phyloP scores from a whole-genome alignment of 2,888 invertebrate genomes.

The Thereva unica region DNA sequence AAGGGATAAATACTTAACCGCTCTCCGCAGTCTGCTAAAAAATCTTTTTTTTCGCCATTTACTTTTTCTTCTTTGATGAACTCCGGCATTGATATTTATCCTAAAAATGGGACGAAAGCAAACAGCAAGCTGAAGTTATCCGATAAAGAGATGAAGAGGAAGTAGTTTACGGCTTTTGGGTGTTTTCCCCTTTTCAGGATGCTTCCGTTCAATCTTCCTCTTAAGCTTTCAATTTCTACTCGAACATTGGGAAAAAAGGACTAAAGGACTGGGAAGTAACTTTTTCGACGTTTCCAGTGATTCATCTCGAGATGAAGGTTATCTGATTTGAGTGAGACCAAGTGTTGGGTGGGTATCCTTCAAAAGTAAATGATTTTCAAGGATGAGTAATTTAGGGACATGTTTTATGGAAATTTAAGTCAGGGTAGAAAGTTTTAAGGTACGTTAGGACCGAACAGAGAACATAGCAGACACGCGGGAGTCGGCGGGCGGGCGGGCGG shows the following conservation, averaged over 20 bases:
- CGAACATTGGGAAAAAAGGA: constrained; percentile 17
- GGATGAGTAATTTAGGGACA: constrained; percentile 4
- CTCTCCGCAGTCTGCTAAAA: constrained; percentile 15
- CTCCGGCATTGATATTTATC: constrained; percentile 18
- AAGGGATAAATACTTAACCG: constrained; percentile 21
- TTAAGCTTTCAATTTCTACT: constrained; percentile 12
- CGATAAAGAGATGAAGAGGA: constrained; percentile 35
- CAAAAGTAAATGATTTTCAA: constrained; percentile 1
- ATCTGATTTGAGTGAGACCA: constrained; percentile 23
- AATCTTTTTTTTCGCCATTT: constrained; percentile 23
- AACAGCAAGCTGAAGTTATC: constrained; percentile 27
- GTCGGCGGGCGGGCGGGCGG: background rate
- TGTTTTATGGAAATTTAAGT: constrained; percentile 16
- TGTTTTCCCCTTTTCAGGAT: constrained; percentile 4
- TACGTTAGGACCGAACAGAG: background rate
- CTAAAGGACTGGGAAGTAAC: constrained; percentile 11
- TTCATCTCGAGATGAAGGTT: constrained; percentile 33
- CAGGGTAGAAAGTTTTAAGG: constrained; percentile 23
- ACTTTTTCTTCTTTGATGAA: constrained; percentile 28
- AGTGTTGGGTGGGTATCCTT: constrained; percentile 1
- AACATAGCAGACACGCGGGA: background rate
- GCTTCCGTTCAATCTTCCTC: constrained; percentile 20
- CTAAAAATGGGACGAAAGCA: constrained; percentile 23
- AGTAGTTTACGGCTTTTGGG: constrained; percentile 34
- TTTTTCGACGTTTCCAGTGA: constrained; percentile 29